Percentiles rank a stretch among this genome's conserved stretches.
Evolutionary conservation across 2,113 vertebrate genomes (phyloP).

Genomic region (Sinocyclocheilus rhinocerous): DNA sequence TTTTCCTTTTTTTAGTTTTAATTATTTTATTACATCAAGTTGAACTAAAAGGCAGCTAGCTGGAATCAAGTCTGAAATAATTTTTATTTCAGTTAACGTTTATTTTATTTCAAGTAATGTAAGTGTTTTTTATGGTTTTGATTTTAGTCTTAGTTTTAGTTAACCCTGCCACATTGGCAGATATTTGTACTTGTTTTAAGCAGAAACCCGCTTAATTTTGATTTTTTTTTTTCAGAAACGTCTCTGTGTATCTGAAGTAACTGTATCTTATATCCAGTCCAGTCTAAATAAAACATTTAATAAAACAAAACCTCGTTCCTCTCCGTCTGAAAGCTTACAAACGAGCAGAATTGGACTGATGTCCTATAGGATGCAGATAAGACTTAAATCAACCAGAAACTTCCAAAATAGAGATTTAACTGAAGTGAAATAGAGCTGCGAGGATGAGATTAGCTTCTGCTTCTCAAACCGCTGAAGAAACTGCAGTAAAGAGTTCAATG

Average conservation of each 20-base stretch:
- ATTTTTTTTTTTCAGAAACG: background rate
- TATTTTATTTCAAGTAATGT: too few relatives aligned
- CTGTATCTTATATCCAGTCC: background rate
- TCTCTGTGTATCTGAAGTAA: background rate
- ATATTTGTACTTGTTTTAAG: too few relatives aligned
- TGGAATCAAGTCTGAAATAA: too few relatives aligned
- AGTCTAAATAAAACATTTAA: background rate
- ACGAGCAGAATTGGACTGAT: background rate
- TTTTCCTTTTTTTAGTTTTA: too few relatives aligned
- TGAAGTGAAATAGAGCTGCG: background rate
- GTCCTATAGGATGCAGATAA: constrained; percentile 19
- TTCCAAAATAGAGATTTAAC: background rate
- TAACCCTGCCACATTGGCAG: too few relatives aligned
- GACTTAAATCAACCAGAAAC: constrained; percentile 14
- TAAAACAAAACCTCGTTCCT: background rate
- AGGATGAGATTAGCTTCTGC: background rate
- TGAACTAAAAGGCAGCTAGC: too few relatives aligned
- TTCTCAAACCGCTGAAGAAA: background rate
- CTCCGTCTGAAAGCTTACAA: background rate
- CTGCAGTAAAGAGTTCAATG: background rate
- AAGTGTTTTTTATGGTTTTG: too few relatives aligned
- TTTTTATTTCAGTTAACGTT: too few relatives aligned
- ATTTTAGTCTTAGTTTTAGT: too few relatives aligned
- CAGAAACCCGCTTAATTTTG: background rate
- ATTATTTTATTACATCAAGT: too few relatives aligned